These are phyloP conservation scores for Ovibos moschatus DNA, from an alignment of 2,113 vertebrate genomes.

Conservation along the genomic window DNA sequence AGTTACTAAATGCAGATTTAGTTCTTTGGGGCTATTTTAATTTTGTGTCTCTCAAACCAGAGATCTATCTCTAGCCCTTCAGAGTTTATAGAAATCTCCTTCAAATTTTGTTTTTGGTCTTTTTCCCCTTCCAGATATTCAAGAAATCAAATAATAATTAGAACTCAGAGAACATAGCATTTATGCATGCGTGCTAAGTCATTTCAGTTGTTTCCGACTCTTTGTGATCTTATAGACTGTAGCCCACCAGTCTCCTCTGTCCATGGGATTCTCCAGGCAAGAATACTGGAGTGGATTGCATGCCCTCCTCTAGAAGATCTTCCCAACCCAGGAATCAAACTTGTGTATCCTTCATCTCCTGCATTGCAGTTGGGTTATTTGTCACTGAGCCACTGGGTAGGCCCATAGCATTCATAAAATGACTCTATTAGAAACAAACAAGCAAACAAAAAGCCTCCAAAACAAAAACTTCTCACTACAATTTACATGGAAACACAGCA, in stretches of 20 bases:
- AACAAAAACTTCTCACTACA: not conserved
- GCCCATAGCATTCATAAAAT: not conserved
- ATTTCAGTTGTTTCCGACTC: not conserved
- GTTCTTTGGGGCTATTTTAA: not conserved
- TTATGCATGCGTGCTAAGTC: not conserved
- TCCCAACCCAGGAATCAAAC: not conserved
- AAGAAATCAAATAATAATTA: not conserved
- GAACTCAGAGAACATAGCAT: not conserved
- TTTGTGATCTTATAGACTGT: not conserved
- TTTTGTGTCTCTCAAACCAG: not conserved
- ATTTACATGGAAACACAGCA: not conserved
- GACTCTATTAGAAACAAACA: not conserved
- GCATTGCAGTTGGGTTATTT: accelerated
- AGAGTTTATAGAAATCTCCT: not conserved
- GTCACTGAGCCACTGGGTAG: accelerated
- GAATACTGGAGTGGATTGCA: not conserved
- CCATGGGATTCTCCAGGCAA: not conserved
- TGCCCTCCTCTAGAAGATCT: not conserved
- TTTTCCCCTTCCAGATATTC: not conserved
- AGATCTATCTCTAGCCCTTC: not conserved
- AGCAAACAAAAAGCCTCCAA: not conserved
- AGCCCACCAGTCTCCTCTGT: not conserved
- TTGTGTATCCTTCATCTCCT: not conserved
- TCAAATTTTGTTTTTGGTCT: not conserved
- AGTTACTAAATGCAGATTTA: not conserved